Evolutionary conservation across 1,140 invertebrate genomes (phyloP).

Genomic region (Pseudachorutes palmiensis): DNA sequence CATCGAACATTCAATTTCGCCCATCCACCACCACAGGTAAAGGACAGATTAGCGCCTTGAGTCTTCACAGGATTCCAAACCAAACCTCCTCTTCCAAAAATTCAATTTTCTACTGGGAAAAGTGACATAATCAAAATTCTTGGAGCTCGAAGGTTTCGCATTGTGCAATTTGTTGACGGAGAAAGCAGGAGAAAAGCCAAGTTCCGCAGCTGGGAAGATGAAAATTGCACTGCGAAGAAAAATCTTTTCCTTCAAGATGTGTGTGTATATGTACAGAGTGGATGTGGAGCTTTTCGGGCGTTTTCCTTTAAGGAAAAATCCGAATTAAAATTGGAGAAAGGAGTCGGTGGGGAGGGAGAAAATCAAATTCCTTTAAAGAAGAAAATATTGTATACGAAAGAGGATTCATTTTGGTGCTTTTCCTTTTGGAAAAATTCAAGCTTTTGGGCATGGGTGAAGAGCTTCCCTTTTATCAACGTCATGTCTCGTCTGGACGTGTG

Average conservation of each 20-base stretch:
- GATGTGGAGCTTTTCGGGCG: no score
- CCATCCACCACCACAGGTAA: no score
- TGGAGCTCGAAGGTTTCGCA: background rate
- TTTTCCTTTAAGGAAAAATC: background rate
- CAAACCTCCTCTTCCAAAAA: background rate
- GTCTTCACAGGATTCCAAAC: no score
- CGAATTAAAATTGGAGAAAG: background rate
- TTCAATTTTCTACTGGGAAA: conserved; percentile 12
- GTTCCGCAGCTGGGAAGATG: no score
- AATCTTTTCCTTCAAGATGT: no score
- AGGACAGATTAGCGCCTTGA: conserved; percentile 2
- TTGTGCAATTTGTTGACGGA: conserved; percentile 12
- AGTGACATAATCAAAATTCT: conserved; percentile 6
- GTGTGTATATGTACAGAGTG: no score
- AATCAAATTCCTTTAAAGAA: background rate
- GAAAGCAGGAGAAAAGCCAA: background rate
- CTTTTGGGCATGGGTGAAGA: no score
- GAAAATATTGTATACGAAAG: background rate
- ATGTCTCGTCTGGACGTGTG: background rate
- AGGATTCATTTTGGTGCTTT: background rate
- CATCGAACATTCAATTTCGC: background rate
- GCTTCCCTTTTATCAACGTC: no score
- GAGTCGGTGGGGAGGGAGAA: background rate
- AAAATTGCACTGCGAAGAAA: no score
- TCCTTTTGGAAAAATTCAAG: no score